These are phyloP conservation scores for Archaeoteleia sp. DNA, from an alignment of 2,888 invertebrate species.

Conservation along the genomic window DNA sequence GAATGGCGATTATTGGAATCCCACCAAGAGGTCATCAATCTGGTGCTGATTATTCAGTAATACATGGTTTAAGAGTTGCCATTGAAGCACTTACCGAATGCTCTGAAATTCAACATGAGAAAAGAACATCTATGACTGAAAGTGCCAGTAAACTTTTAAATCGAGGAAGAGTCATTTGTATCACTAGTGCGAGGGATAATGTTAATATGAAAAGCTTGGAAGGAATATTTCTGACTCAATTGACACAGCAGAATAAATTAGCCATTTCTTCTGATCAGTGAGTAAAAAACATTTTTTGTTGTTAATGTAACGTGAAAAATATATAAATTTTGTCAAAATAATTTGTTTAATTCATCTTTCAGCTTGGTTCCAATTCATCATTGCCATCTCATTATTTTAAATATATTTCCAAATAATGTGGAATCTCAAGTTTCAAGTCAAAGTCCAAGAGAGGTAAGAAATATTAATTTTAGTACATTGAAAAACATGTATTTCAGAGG, in stretches of 20 bases:
- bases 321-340: constrained; percentile 17
- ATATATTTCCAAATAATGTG: constrained; percentile 88
- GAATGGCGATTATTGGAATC: constrained; percentile 87
- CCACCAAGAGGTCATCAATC: constrained; percentile 80
- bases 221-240: constrained; percentile 88
- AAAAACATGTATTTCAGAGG: too few relatives aligned
- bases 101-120: constrained; percentile 84
- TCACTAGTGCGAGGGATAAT: constrained; percentile 92
- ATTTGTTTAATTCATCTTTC: constrained; percentile 62
- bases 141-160: constrained; percentile 75
- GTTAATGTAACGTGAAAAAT: constrained; percentile 2
- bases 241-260: constrained; percentile 87
- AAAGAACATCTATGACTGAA: constrained; percentile 75
- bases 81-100: constrained; percentile 90
- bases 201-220: constrained; percentile 90
- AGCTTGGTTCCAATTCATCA: constrained; percentile 87
- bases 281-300: constrained; percentile 56
- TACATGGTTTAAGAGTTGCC: constrained; percentile 90
- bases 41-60: constrained; percentile 82
- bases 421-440: constrained; percentile 86
- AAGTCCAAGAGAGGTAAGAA: constrained; percentile 78
- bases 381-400: constrained; percentile 93
- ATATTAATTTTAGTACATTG: too few relatives aligned
- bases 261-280: constrained; percentile 80
- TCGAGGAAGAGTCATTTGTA: constrained; percentile 91